These are phyloP conservation scores for Irena cyanogastra DNA, from an alignment of 2,113 vertebrate genomes.

Conservation along the genomic window DNA sequence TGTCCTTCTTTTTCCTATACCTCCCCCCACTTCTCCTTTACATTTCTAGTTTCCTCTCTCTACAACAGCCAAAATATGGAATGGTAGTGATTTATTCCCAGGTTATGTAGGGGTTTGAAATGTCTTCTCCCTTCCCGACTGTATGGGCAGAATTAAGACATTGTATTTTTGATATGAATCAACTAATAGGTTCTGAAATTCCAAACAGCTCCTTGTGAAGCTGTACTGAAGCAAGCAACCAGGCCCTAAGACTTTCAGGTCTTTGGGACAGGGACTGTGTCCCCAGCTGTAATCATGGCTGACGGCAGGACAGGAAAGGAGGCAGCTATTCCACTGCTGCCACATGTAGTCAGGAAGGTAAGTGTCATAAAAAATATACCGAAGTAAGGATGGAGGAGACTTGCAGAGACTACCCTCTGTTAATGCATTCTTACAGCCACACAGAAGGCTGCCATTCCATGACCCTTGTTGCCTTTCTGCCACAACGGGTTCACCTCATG, in stretches of 20 bases:
- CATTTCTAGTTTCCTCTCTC: background rate
- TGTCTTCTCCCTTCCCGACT: background rate
- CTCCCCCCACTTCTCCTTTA: background rate
- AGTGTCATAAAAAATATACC: fast-evolving
- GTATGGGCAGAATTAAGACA: background rate
- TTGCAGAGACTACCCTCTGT: background rate
- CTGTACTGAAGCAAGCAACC: background rate
- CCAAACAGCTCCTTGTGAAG: background rate
- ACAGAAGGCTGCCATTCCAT: background rate
- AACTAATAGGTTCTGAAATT: background rate
- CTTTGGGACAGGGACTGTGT: background rate
- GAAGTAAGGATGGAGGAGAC: background rate
- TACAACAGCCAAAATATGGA: background rate
- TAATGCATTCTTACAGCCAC: background rate
- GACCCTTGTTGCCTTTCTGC: background rate
- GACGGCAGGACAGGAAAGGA: background rate
- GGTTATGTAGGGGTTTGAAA: background rate
- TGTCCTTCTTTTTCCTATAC: background rate
- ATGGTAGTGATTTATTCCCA: background rate
- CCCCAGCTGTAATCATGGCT: background rate
- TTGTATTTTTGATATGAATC: background rate
- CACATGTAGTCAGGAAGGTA: background rate
- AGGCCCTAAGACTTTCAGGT: background rate
- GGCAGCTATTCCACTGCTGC: background rate
- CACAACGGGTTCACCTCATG: background rate